These are phyloP conservation scores for Xanthia togata DNA, from an alignment of 2,888 invertebrate genomes.

Conservation along the genomic window DNA sequence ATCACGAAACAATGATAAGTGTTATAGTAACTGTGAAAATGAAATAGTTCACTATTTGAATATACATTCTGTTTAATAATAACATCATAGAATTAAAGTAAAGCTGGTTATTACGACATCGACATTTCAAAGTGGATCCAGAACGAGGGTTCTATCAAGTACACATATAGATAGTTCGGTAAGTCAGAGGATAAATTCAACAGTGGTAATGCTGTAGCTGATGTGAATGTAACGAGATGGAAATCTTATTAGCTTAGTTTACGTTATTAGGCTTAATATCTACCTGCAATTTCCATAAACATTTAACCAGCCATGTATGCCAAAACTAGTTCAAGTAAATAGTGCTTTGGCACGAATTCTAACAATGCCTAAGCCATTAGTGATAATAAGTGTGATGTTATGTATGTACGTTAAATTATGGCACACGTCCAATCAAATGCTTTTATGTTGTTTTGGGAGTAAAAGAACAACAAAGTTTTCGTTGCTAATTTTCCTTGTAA, in stretches of 20 bases:
- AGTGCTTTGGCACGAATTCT: constrained; percentile 53
- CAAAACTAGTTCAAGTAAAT: constrained; percentile 32
- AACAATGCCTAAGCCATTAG: constrained; percentile 48
- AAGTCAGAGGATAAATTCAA: background rate
- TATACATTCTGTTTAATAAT: constrained; percentile 2
- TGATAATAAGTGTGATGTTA: constrained; percentile 46
- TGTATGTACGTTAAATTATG: constrained; percentile 50
- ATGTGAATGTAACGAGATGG: background rate
- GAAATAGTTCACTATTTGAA: constrained; percentile 3
- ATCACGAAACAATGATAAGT: constrained; percentile 15
- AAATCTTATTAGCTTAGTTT: background rate
- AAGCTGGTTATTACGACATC: background rate
- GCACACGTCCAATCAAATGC: constrained; percentile 56
- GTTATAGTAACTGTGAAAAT: background rate
- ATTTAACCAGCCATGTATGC: constrained; percentile 22
- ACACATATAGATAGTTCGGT: background rate
- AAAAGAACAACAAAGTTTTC: constrained; percentile 44
- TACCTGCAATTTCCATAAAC: constrained; percentile 27
- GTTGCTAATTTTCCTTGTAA: constrained; percentile 50
- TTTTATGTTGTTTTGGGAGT: constrained; percentile 41
- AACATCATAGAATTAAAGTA: background rate
- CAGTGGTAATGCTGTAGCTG: background rate
- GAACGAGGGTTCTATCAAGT: constrained; percentile 3
- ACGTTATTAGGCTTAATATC: constrained; percentile 7
- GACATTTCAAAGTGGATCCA: background rate